phyloP scores from a whole-genome alignment of 2,888 invertebrate genomes.

The Volucella zonaria region DNA sequence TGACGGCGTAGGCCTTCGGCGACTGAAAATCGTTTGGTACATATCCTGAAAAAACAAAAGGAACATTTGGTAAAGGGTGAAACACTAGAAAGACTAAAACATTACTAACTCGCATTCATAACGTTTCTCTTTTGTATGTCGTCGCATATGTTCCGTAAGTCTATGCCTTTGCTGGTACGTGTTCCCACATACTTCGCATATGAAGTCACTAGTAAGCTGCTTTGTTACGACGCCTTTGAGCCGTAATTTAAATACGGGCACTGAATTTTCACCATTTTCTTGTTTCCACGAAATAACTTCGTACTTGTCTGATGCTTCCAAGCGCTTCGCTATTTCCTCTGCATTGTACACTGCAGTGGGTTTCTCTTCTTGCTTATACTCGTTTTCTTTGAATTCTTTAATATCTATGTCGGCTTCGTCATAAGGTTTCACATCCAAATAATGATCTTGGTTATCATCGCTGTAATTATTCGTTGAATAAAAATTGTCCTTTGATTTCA shows the following conservation, averaged over 20 bases:
- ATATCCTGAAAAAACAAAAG: slow-evolving; percentile 75
- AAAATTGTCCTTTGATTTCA: background rate
- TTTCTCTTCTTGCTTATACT: background rate
- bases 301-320: slow-evolving; percentile 60
- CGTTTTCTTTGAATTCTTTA: background rate
- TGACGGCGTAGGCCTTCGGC: slow-evolving; percentile 80
- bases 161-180: slow-evolving; percentile 80
- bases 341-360: slow-evolving; percentile 22
- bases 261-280: slow-evolving; percentile 42
- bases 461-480: slow-evolving; percentile 73
- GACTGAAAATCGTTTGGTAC: slow-evolving; percentile 78
- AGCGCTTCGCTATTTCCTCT: slow-evolving; percentile 53
- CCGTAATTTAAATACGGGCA: slow-evolving; percentile 59
- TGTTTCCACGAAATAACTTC: slow-evolving; percentile 62
- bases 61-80: background rate
- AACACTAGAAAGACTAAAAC: background rate
- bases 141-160: slow-evolving; percentile 80
- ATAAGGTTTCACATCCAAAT: slow-evolving; percentile 49
- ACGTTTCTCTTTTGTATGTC: slow-evolving; percentile 78
- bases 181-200: slow-evolving; percentile 81
- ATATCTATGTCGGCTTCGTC: slow-evolving; percentile 11
- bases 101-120: slow-evolving; percentile 78
- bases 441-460: slow-evolving; percentile 77
- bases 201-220: slow-evolving; percentile 74
- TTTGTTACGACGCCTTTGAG: slow-evolving; percentile 34